A percentile compares a stretch with the other conserved stretches of the same genome.
Evolutionary conservation across 2,888 invertebrate species (phyloP).

Genomic region (Pristionchus mayeri): DNA sequence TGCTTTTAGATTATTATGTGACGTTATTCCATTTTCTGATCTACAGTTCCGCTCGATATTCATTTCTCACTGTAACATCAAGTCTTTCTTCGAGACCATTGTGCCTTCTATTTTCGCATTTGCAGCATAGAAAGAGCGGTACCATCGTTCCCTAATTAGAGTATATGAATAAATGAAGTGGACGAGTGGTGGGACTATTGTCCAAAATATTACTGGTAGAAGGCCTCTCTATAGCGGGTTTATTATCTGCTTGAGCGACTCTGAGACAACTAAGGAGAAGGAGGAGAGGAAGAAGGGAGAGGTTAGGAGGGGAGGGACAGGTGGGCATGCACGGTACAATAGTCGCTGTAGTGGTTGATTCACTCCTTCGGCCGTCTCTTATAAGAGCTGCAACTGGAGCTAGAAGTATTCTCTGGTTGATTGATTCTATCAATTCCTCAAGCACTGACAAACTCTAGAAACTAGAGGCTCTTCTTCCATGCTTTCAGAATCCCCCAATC

Average conservation of each 20-base stretch:
- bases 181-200: not conserved
- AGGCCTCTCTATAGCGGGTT: conserved; percentile 17
- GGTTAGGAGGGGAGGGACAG: not conserved
- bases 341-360: not conserved
- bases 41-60: too few species aligned
- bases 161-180: not conserved
- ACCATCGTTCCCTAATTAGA: conserved; percentile 15
- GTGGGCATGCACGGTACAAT: conserved; percentile 14
- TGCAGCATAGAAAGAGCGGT: not conserved
- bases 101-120: too few species aligned
- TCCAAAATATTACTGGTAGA: conserved; percentile 1
- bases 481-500: not conserved
- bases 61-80: too few species aligned
- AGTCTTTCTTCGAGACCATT: too few species aligned
- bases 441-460: too few species aligned
- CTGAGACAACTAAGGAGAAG: conserved; percentile 30
- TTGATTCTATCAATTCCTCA: too few species aligned
- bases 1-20: too few species aligned
- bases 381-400: too few species aligned
- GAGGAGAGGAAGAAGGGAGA: not conserved
- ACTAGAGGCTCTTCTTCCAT: too few species aligned
- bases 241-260: conserved; percentile 42
- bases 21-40: too few species aligned
- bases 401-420: too few species aligned
- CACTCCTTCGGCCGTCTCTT: too few species aligned